Evolutionary conservation across 1,140 invertebrate species (phyloP), one percentile per base, ranked within the genome.

Genomic region (Neodiprion fabricii): DNA sequence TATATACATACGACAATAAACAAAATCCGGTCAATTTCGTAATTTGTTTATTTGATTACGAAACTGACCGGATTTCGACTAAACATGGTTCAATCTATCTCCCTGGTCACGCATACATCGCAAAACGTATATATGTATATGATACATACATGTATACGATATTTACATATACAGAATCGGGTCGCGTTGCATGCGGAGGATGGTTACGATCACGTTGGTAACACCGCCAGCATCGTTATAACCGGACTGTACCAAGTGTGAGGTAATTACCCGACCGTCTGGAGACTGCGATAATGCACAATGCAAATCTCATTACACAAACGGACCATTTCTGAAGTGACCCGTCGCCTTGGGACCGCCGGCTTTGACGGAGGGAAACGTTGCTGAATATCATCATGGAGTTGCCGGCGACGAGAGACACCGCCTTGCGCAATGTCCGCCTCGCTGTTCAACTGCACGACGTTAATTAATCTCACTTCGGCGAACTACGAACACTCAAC

Each of bases 251-350:
- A 69, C 67, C 67, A 47, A 69, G 67, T 69, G 67, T 21, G 23
- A 69, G 67, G 40, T 69, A 69, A 69, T 69, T 69, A 69, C 67
- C 11, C 17, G 67, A 69, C 17, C 21, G 17, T 47, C 67, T 69
- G 67, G 67, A 5, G 40, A 69, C 8, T 69, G 40, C 67, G 67
- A 69, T 69, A 69, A 69, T 69, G 67, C 67, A 69, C 67, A 21
- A 47, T 69, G 67, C 67, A 69, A 69, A 23, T 69, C 67, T 21
- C 67, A 69, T 69, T 69, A 69, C 67, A 69, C 67, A 69, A 47
- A 21, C 67, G 40, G 21, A 69, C 21, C 21, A 14, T 69, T 69
- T 69, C 40, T 11, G 4, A 17, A 61, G 53, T 61, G 53, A 61
- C 53, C 53, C 53, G 1, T 8, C 53, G 53, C 3, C 11, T 3